These are phyloP conservation scores for Actenoides lindsayi DNA, from an alignment of 2,113 vertebrate species.

Conservation along the genomic window DNA sequence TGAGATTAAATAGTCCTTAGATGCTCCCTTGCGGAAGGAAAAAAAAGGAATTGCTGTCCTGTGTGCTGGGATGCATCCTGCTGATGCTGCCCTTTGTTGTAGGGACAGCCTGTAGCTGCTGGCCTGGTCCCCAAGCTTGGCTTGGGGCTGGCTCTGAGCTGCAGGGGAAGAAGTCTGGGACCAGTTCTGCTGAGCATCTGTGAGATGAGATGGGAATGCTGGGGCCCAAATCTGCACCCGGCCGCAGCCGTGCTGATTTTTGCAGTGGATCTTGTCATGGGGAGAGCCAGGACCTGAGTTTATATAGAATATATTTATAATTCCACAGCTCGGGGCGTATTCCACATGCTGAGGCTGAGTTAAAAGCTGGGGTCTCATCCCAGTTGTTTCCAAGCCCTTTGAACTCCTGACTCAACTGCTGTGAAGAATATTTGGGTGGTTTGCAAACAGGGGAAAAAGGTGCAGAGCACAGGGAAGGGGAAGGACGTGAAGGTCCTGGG, in stretches of 20 bases:
- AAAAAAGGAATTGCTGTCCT: background rate
- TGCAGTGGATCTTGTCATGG: background rate
- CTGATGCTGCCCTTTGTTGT: background rate
- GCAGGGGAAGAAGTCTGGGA: background rate
- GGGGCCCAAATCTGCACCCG: background rate
- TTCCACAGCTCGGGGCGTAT: fast-evolving
- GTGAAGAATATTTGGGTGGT: fast-evolving
- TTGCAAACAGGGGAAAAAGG: background rate
- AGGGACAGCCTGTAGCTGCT: background rate
- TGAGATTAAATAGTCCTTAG: background rate
- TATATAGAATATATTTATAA: background rate
- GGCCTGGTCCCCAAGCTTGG: background rate
- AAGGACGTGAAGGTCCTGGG: background rate
- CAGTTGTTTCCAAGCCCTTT: background rate
- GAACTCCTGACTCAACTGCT: background rate
- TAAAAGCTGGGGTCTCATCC: background rate
- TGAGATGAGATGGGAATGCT: fast-evolving
- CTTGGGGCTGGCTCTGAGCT: background rate
- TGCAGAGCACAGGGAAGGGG: background rate
- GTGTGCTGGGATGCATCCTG: background rate
- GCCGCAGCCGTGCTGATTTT: background rate
- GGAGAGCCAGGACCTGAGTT: background rate
- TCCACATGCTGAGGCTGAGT: fast-evolving
- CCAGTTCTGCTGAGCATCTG: fast-evolving
- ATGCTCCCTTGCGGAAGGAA: background rate